These are phyloP conservation scores for Microctonus brassicae DNA, from an alignment of 2,888 invertebrate genomes.

Conservation along the genomic window DNA sequence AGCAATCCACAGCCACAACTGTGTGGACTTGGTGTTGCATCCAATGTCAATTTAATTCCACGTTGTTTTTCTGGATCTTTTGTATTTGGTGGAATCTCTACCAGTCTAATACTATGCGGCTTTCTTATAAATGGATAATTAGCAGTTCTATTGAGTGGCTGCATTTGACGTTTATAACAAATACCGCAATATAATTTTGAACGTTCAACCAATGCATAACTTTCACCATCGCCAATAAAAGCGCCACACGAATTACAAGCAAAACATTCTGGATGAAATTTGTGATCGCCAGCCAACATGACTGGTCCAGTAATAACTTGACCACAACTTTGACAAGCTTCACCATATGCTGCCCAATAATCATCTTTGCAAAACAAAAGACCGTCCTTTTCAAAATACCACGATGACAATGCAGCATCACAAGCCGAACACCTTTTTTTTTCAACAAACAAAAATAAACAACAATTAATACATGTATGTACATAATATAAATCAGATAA, in stretches of 20 bases:
- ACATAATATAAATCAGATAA: no score
- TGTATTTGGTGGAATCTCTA: conserved; percentile 80
- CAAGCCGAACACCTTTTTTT: conserved; percentile 88
- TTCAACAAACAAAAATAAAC: conserved; percentile 3
- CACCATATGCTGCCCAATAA: conserved; percentile 90
- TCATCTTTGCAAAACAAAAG: conserved; percentile 89
- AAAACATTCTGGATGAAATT: conserved; percentile 97
- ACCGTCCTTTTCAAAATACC: conserved; percentile 95
- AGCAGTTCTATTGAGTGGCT: conserved; percentile 73
- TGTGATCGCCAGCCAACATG: conserved; percentile 95
- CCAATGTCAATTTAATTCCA: conserved; percentile 77
- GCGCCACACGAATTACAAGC: conserved; percentile 85
- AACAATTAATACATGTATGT: not conserved
- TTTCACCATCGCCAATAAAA: conserved; percentile 92
- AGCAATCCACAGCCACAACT: conserved; percentile 73
- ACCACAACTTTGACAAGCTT: conserved; percentile 90
- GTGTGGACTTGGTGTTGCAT: conserved; percentile 71
- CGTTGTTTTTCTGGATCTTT: conserved; percentile 72
- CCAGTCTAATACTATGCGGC: conserved; percentile 87
- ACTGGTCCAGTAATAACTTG: conserved; percentile 90
- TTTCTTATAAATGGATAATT: conserved; percentile 72
- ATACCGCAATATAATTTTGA: conserved; percentile 88
- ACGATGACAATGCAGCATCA: conserved; percentile 84
- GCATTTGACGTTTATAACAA: conserved; percentile 83
- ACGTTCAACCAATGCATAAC: conserved; percentile 91